Percentiles rank a stretch among this genome's conserved stretches.
phyloP scores from a whole-genome alignment of 92 coral and sea anemone species.

The Meandrina meandrites region DNA sequence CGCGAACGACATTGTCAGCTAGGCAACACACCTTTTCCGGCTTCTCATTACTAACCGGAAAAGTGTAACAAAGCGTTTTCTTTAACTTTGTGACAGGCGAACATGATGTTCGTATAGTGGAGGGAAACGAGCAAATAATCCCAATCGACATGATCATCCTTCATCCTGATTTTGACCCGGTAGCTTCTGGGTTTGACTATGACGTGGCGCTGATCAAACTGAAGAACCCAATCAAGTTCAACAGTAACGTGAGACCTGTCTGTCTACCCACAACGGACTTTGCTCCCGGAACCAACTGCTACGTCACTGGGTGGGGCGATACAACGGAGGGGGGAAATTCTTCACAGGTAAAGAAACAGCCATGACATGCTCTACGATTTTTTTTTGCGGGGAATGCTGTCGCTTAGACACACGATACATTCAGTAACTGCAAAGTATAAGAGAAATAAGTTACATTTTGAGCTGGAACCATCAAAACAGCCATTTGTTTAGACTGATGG shows the following conservation, averaged over 20 bases:
- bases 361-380: too few species aligned
- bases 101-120: neutral
- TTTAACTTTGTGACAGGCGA: neutral
- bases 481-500: too few species aligned
- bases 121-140: neutral
- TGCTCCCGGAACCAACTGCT: neutral
- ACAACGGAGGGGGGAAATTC: neutral
- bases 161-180: neutral
- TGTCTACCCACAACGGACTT: neutral
- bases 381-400: neutral
- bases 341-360: neutral
- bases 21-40: too few species aligned
- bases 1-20: too few species aligned
- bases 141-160: neutral
- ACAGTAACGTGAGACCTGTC: neutral
- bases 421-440: neutral
- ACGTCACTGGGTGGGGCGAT: neutral
- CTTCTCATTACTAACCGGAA: too few species aligned
- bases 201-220: neutral
- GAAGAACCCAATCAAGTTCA: neutral
- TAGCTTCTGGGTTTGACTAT: neutral
- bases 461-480: too few species aligned
- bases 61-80: neutral
- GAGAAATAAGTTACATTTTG: too few species aligned
- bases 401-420: neutral